Base-by-base conservation (phyloP, 92 coral and sea anemone genomes). In the Porites evermanni region DNA sequence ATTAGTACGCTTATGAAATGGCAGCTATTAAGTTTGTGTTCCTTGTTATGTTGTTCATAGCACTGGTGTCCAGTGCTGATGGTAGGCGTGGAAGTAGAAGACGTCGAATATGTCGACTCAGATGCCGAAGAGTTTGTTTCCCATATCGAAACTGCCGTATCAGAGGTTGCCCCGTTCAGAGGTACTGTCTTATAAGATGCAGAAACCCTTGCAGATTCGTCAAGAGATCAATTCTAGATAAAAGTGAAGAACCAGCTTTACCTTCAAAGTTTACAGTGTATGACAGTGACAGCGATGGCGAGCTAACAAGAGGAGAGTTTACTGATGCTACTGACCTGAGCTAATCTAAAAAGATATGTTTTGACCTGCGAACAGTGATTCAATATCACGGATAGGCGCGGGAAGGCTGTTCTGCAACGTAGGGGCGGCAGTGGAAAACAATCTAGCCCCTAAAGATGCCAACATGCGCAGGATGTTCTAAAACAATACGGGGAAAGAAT, bases 201-300 rank as follows among this genome's bases (percentile, higher is more conserved):
- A 72, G 26, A 32, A 70, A 71, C 80, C 86, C 86, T 47, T 82
- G 86, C 78, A 50, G 83, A 47, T 11, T 7, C 5, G 82, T 69
- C 14, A 82, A 72, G 52, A 70, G 86, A 23, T 70, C 86, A 7
- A 12, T 82, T 29, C 67, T 64, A 26, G 75, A 50, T 20, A 81
- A 53, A 12, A 26, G 20, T 13, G 80, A 16, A 11, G 51, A 69
- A 20, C 20, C 26, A 82, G 21, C n/a, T 12, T 53, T 70, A 16
- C 67, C 80, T 71, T 59, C 77, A 10, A 82, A 53, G 23, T 82
- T 82, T 50, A 51, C 86, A 69, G 44, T 12, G n/a, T 82, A 82
- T 60, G 86, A 82, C 81, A 82, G 61, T 66, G 13, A 82, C 63
- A 19, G 71, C 21, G 78, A 82, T 67, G 86, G 81, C 52, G 53